Conservation (phyloP, 2,888 invertebrate genomes). For the Chesias legatella region DNA sequence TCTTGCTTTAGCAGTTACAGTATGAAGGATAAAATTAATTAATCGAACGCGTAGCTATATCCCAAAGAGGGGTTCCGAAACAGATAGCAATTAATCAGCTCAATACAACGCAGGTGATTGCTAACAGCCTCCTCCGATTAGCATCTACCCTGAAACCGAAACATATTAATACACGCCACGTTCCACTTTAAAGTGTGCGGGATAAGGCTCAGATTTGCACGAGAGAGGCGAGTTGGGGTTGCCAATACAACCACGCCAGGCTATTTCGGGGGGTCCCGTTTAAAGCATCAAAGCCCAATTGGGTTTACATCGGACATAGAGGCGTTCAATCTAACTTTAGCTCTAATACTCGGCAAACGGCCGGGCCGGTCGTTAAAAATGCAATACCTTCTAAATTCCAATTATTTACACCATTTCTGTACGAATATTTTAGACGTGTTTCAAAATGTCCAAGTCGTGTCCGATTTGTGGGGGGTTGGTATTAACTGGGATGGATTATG, state of each 20-base stretch:
- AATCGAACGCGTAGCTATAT: constrained; percentile 50
- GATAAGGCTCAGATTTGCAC: constrained; percentile 4
- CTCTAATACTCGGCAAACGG: constrained; percentile 45
- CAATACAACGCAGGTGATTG: constrained; percentile 70
- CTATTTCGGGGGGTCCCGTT: constrained; percentile 63
- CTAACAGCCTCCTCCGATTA: constrained; percentile 67
- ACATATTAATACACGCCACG: constrained; percentile 14
- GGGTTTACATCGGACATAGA: constrained; percentile 67
- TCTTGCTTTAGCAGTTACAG: background rate
- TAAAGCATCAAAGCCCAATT: constrained; percentile 73
- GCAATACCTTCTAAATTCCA: constrained; percentile 20
- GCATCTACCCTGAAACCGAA: constrained; percentile 44
- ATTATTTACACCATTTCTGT: constrained; percentile 7
- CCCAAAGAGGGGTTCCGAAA: constrained; percentile 36
- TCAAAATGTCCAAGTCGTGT: too few species aligned
- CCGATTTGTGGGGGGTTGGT: too few species aligned
- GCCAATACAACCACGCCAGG: constrained; percentile 41
- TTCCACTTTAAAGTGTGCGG: constrained; percentile 7
- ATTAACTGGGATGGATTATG: background rate
- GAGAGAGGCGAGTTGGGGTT: constrained; percentile 16
- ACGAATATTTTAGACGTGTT: too few species aligned
- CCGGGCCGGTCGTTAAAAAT: constrained; percentile 29
- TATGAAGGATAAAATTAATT: constrained; percentile 38
- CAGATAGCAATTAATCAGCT: constrained; percentile 68
- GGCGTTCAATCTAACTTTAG: constrained; percentile 67